Percentiles rank a stretch among this genome's conserved stretches.
Evolutionary conservation across 2,797 vertebrate genomes (phyloP).

Genomic region (Trematomus bernacchii): DNA sequence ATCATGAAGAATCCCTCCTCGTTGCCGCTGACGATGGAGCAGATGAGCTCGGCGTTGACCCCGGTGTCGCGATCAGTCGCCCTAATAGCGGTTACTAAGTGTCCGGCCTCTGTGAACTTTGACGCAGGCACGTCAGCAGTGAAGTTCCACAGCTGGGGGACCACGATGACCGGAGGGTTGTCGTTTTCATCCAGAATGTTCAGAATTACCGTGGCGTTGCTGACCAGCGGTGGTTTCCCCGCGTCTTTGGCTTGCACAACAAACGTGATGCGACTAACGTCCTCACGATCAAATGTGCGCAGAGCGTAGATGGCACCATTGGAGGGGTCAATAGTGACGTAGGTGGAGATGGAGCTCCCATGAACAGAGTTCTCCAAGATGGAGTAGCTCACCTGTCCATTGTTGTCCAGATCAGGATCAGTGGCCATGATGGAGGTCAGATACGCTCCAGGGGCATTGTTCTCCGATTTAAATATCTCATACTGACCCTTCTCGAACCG

Average conservation of each 20-base stretch:
- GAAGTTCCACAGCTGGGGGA: constrained; percentile 91
- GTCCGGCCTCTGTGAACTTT: constrained; percentile 89
- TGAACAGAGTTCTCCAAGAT: constrained; percentile 92
- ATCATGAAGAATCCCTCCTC: constrained; percentile 92
- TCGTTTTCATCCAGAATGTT: constrained; percentile 96
- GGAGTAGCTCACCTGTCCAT: constrained; percentile 96
- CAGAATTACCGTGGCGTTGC: constrained; percentile 91
- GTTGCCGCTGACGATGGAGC: constrained; percentile 90
- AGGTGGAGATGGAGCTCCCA: constrained; percentile 92
- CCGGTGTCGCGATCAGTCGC: constrained; percentile 94
- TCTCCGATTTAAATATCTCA: constrained; percentile 94
- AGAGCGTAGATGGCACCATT: constrained; percentile 95
- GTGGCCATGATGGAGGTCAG: constrained; percentile 92
- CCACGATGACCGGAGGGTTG: constrained; percentile 92
- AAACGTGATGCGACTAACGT: constrained; percentile 92
- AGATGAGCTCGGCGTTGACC: constrained; percentile 93
- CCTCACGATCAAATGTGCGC: constrained; percentile 94
- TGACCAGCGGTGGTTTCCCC: constrained; percentile 87
- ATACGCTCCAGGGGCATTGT: constrained; percentile 94
- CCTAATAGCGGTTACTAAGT: constrained; percentile 89
- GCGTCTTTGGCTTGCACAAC: constrained; percentile 94
- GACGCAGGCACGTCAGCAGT: constrained; percentile 91
- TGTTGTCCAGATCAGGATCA: constrained; percentile 92
- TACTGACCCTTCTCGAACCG: constrained; percentile 93
- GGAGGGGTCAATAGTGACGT: constrained; percentile 95